Conservation (phyloP, 2,888 invertebrate species). For the Agonopterix alstromeriana region DNA sequence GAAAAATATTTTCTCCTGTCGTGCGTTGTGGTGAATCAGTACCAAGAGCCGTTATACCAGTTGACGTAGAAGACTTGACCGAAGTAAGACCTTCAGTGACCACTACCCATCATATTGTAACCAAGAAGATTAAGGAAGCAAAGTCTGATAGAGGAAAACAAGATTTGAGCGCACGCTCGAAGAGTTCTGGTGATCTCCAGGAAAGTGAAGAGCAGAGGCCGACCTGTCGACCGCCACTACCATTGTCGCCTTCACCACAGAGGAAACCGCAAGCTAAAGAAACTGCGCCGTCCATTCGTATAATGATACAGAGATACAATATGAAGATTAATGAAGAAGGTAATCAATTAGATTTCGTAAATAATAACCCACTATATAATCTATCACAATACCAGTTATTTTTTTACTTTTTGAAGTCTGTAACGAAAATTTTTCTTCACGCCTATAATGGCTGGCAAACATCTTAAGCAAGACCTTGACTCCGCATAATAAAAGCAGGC, state of each 20-base stretch:
- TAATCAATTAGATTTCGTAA: constrained; percentile 12
- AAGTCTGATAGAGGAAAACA: constrained; percentile 28
- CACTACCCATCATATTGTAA: constrained; percentile 11
- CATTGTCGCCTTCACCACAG: constrained; percentile 78
- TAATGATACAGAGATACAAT: constrained; percentile 84
- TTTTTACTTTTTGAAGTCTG: too few species aligned
- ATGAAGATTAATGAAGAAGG: constrained; percentile 79
- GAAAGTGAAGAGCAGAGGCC: constrained; percentile 51
- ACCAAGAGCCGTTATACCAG: constrained; percentile 69
- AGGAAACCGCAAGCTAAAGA: constrained; percentile 75
- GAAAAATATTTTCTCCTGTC: constrained; percentile 87
- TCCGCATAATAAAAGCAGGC: too few species aligned
- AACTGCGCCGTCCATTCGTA: constrained; percentile 81
- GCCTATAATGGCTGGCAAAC: too few species aligned
- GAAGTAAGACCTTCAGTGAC: constrained; percentile 41
- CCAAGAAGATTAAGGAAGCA: constrained; percentile 26
- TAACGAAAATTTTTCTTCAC: too few species aligned
- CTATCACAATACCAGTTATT: background rate
- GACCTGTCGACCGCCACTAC: constrained; percentile 72
- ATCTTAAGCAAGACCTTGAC: too few species aligned
- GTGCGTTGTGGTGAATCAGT: constrained; percentile 75
- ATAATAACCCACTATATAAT: background rate
- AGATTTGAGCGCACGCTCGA: constrained; percentile 33
- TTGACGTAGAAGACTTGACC: constrained; percentile 55
- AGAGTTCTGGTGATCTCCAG: constrained; percentile 53